Percentiles rank a stretch among this genome's conserved stretches.
Conservation (phyloP, 1,140 invertebrate genomes). For the Drusus annulatus region DNA sequence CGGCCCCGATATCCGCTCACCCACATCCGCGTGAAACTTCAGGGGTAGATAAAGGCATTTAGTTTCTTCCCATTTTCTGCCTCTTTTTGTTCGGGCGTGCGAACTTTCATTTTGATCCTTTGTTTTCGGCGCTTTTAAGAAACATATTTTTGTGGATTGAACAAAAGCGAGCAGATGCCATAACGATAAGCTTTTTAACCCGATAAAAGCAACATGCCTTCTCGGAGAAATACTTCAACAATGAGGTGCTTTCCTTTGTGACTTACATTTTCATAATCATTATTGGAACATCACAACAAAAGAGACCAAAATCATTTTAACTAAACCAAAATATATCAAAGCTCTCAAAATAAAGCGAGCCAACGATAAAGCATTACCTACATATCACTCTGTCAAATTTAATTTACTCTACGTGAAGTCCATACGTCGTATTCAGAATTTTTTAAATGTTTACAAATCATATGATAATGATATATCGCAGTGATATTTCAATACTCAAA, state of each 20-base stretch:
- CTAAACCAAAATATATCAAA: too few relatives aligned
- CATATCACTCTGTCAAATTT: too few relatives aligned
- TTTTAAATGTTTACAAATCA: too few relatives aligned
- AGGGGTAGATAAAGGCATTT: conserved; percentile 53
- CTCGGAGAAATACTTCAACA: background rate
- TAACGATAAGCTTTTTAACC: conserved; percentile 32
- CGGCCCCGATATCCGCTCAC: conserved; percentile 48
- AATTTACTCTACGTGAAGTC: too few relatives aligned
- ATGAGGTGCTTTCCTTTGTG: background rate
- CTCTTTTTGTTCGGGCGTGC: conserved; percentile 55
- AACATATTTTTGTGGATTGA: conserved; percentile 36
- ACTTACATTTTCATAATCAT: too few relatives aligned
- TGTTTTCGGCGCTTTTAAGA: conserved; percentile 57
- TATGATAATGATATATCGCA: too few relatives aligned
- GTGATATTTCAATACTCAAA: too few relatives aligned
- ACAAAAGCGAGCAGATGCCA: conserved; percentile 35
- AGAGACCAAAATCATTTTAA: too few relatives aligned
- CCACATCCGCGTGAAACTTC: conserved; percentile 50
- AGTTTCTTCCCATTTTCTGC: conserved; percentile 42
- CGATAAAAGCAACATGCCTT: conserved; percentile 5
- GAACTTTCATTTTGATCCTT: conserved; percentile 59
- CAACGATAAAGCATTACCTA: too few relatives aligned
- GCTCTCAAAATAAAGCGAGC: too few relatives aligned
- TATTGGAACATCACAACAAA: too few relatives aligned
- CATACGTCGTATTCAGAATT: too few relatives aligned